Evolutionary conservation across 2,113 vertebrate species (phyloP).

Genomic region (Pelodiscus sinensis): DNA sequence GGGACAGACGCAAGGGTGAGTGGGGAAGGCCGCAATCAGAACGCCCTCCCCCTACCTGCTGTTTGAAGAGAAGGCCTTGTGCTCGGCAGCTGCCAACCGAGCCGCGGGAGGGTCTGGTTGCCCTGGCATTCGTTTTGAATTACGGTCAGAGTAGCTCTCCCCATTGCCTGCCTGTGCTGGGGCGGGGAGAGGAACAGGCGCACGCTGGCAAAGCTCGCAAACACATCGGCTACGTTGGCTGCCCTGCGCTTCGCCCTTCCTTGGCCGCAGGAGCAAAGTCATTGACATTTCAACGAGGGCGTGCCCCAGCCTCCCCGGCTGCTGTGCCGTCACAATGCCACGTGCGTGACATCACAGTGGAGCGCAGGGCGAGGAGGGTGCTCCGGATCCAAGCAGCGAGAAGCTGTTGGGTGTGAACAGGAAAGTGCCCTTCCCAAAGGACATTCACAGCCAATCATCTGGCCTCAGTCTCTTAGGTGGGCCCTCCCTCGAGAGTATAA

Average conservation of each 20-base stretch:
- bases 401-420: background rate
- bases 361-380: rapidly evolving
- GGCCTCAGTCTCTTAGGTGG: background rate
- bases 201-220: background rate
- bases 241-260: too few relatives aligned
- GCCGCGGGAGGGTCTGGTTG: background rate
- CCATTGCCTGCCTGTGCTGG: background rate
- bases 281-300: rapidly evolving
- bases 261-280: background rate
- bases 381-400: background rate
- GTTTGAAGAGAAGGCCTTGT: conserved; percentile 19
- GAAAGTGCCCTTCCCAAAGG: background rate
- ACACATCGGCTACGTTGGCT: background rate
- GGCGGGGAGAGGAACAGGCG: background rate
- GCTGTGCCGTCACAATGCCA: background rate
- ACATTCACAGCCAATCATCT: background rate
- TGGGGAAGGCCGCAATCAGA: too few relatives aligned
- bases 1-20: background rate
- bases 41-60: background rate
- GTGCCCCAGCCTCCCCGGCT: background rate
- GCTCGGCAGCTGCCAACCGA: background rate
- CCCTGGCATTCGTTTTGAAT: conserved; percentile 11
- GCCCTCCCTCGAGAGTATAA: background rate
- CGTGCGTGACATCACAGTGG: too few relatives aligned
- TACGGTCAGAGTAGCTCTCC: background rate